Base-by-base conservation (phyloP, 2,113 vertebrate genomes). In the Lasiurus cinereus region DNA sequence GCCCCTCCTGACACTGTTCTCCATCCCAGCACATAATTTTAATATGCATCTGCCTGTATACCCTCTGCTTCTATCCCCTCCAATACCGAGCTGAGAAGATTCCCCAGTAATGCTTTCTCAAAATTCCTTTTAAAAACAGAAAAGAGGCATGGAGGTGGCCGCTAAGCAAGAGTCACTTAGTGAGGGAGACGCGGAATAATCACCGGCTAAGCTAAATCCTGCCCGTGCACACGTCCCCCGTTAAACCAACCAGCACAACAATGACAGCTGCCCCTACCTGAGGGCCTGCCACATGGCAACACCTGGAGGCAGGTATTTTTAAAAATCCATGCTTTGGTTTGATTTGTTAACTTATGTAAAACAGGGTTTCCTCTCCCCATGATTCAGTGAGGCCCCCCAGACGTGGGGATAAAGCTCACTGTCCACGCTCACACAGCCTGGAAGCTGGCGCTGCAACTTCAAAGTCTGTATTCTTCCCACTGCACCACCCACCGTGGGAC, bases 191-290 rank as follows among this genome's bases (percentile, higher is more conserved):
- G 8, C 2, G 13, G 24, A 6, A 29, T 21, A 15, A 14, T 80
- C 43, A 29, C 27, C 1, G n/a, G 27, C 19, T 21, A 78, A 31
- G 18, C 11, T 54, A 54, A 11, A n/a, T 4, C 6, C 31, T 27
- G 31, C 13, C 79, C 9, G 8, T 6, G n/a, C 29, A 72, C 29
- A 54, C 48, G 54, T 4, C 29, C 5, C 1, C 52, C 0, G 0
- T 69, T 9, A 85, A 66, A 54, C 48, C 76, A 59, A 29, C 73
- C 9, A 0, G 5, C 39, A 73, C 80, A 67, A 9, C 48, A 59
- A 36, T 19, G n/a, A 80, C 16, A 31, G 19, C 72, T n/a, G n/a
- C 36, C 19, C 14, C 19, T n/a, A n/a, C 18, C 67, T 8, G 4
- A 92, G 84, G 0, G 8, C 31, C 80, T n/a, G 24, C 29, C 88